Evolutionary conservation across 2,113 vertebrate genomes (phyloP).

Genomic region (Struthidea cinerea): DNA sequence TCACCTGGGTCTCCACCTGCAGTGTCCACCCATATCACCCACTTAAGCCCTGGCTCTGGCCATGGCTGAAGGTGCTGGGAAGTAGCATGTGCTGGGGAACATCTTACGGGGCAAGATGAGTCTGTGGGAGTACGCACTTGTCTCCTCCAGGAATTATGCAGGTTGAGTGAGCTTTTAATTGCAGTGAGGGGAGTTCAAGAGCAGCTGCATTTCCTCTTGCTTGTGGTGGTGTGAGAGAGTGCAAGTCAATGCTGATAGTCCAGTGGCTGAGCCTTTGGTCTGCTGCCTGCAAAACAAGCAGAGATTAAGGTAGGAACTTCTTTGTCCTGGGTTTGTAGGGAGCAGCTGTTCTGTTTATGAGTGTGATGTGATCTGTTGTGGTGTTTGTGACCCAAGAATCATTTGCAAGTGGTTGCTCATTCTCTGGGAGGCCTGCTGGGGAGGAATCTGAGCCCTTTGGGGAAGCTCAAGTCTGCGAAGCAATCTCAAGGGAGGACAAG

Average conservation of each 20-base stretch:
- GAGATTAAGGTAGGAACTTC: neutral
- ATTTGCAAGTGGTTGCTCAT: neutral
- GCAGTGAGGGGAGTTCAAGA: neutral
- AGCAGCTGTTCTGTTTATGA: neutral
- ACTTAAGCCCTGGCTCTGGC: neutral
- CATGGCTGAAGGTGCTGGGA: neutral
- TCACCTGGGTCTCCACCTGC: neutral
- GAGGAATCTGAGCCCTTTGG: neutral
- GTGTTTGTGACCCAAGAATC: neutral
- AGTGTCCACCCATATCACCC: neutral
- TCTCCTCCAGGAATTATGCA: neutral
- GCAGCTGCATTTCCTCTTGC: neutral
- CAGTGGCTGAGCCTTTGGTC: neutral
- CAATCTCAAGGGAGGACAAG: neutral
- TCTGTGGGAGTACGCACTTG: rapidly evolving
- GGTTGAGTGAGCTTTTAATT: neutral
- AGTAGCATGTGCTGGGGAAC: neutral
- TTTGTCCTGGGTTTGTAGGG: neutral
- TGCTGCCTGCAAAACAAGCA: neutral
- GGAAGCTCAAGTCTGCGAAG: neutral
- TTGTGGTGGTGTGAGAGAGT: neutral
- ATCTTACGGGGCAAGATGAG: neutral
- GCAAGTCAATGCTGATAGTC: neutral
- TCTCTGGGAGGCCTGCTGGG: neutral
- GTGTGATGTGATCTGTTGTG: neutral